phyloP scores from a whole-genome alignment of 2,888 invertebrate genomes.

The Thymelicus lineola region DNA sequence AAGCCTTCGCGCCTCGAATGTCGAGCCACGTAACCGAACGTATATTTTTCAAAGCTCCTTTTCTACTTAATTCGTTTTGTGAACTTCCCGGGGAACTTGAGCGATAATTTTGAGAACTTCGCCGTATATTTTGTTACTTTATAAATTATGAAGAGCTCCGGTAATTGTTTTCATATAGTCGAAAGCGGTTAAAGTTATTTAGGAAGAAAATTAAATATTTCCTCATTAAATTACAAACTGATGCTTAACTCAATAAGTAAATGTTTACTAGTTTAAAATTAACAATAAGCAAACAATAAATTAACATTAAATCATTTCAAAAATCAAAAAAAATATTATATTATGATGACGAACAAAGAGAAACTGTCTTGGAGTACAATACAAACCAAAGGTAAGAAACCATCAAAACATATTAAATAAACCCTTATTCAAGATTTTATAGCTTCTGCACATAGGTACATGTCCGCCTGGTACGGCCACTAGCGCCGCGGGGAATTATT shows the following conservation, averaged over 20 bases:
- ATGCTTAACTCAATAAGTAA: neutral
- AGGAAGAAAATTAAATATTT: constrained; percentile 11
- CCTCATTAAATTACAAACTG: constrained; percentile 1
- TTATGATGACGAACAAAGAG: too few relatives aligned
- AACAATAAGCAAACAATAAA: too few relatives aligned
- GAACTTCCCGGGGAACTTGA: constrained; percentile 39
- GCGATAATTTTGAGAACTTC: constrained; percentile 46
- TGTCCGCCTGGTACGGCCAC: constrained; percentile 11
- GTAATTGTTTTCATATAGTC: constrained; percentile 38
- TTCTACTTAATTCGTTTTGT: constrained; percentile 18
- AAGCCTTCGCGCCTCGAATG: neutral
- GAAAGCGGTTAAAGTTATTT: constrained; percentile 14
- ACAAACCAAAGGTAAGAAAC: neutral
- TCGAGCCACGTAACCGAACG: neutral
- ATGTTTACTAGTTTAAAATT: neutral
- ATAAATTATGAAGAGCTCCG: constrained; percentile 35
- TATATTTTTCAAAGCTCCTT: constrained; percentile 1
- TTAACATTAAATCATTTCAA: too few relatives aligned
- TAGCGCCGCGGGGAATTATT: constrained; percentile 50
- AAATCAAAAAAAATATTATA: too few relatives aligned
- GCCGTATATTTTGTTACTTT: constrained; percentile 41
- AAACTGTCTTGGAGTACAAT: neutral
- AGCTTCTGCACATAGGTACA: neutral
- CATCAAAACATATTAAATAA: constrained; percentile 3
- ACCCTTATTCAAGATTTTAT: constrained; percentile 10